Base-by-base conservation (phyloP, 1,140 invertebrate species). In the Ostrea edulis region DNA sequence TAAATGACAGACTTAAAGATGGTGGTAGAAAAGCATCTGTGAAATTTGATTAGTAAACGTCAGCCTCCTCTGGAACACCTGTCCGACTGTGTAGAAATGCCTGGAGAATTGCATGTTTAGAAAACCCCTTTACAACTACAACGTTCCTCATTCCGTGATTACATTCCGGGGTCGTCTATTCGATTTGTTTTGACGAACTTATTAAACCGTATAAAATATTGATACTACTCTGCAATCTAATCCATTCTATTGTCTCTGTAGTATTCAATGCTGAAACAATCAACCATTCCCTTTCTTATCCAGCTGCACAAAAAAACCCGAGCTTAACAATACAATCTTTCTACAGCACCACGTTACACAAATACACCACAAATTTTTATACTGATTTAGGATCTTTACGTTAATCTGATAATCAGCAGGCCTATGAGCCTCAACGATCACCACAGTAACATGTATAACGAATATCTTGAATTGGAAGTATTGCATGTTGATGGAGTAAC, bases 131-230 rank as follows among this genome's bases (percentile, higher is more conserved):
- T 77, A 77, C 68, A 29, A 17, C 68, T 9, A 25, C 68, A 5
- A 4, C 9, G 25, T 35, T 29, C 17, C 68, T n/a, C 68, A 77
- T 77, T 14, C 68, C 68, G 68, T 77, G 68, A 77, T 77, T 77
- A 77, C 68, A 77, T 25, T 77, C 9, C 35, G 68, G 68, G 25
- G 25, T 77, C 68, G 25, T 77, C 68, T 29, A 77, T 77, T 77
- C 68, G 68, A 77, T 77, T 77, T 77, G 68, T 77, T 77, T 77
- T 77, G 68, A 77, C 68, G 68, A 77, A 77, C 68, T 77, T 77
- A 77, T 77, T 77, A 77, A 77, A 77, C 68, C 68, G 68, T 77
- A 77, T 77, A 77, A 77, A 77, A 77, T 77, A 77, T 77, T 77
- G 68, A 77, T 77, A 77, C 68, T 29, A 77, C 68, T 35, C 68